Base-by-base conservation (phyloP, 2,113 vertebrate species). In the Perca fluviatilis region DNA sequence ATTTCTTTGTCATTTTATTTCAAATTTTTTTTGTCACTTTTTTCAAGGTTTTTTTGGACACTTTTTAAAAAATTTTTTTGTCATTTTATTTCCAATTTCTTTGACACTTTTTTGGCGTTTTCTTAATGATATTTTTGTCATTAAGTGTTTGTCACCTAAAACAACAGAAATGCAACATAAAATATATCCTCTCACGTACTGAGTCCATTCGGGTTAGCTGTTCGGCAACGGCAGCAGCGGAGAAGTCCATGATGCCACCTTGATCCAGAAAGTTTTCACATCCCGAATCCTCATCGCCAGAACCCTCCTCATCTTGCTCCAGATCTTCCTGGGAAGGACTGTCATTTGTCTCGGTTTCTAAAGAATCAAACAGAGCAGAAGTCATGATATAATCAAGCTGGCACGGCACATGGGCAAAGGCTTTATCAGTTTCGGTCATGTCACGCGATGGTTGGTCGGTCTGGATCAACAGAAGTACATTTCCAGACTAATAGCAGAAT, bases 151-250 rank as follows among this genome's bases (percentile, higher is more conserved):
- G n/a, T n/a, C n/a, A n/a, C 30, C 30, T 33, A 33, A 50, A 46
- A 21, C 46, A 25, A 21, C 0, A 5, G 7, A n/a, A 14, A 60
- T 12, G 30, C 5, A 33, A 33, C 1, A 5, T 33, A 1, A 33
- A 33, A 33, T 14, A 19, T 5, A 18, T 53, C 16, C 11, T 58
- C 3, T 14, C 36, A 74, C 96, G 75, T 91, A 97, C 97, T 60
- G 94, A 94, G 57, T 98, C 97, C 71, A 94, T 79, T 6, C 90
- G 91, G 1, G 97, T 97, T 82, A 98, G 93, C 89, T 97, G 96
- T 80, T 97, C 96, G 0, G 96, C 96, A 18, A 97, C 88, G 61
- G 94, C 94, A 1, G 90, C 82, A 15, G 88, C 85, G 0, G 95
- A 87, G 81, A 97, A 96, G 57, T 96, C 95, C 93, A 96, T 93